Percentiles rank a stretch among this genome's conserved stretches.
These are phyloP conservation scores for Onychomys torridus DNA, from an alignment of 2,797 vertebrate species.

Conservation along the genomic window DNA sequence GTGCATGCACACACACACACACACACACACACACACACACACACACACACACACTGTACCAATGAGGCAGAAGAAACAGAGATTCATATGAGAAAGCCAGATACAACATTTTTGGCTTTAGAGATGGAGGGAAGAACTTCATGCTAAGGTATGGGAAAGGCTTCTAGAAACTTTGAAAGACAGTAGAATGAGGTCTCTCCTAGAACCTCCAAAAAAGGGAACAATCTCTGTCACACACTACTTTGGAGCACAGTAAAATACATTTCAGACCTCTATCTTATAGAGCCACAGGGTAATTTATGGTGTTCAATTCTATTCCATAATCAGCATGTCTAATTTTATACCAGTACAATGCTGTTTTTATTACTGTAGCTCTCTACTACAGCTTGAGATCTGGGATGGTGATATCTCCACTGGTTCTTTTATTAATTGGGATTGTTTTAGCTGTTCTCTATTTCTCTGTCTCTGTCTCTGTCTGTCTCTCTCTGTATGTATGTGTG, in stretches of 20 bases:
- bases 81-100: background rate
- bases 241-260: background rate
- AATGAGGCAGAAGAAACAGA: background rate
- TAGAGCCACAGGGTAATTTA: background rate
- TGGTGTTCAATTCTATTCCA: background rate
- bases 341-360: background rate
- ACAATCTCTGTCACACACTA: background rate
- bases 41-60: background rate
- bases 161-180: background rate
- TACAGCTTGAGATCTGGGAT: background rate
- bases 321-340: background rate
- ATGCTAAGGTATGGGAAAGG: background rate
- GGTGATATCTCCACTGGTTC: background rate
- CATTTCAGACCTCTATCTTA: background rate
- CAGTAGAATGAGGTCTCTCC: background rate
- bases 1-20: background rate
- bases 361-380: background rate
- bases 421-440: background rate
- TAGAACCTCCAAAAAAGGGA: background rate
- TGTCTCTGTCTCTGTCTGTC: too few relatives aligned
- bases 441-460: too few relatives aligned
- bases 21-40: background rate
- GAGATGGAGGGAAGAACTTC: background rate
- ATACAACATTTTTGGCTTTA: background rate
- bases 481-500: background rate